phyloP scores from a whole-genome alignment of 2,113 vertebrate species.

The Tylochromis polylepis region DNA sequence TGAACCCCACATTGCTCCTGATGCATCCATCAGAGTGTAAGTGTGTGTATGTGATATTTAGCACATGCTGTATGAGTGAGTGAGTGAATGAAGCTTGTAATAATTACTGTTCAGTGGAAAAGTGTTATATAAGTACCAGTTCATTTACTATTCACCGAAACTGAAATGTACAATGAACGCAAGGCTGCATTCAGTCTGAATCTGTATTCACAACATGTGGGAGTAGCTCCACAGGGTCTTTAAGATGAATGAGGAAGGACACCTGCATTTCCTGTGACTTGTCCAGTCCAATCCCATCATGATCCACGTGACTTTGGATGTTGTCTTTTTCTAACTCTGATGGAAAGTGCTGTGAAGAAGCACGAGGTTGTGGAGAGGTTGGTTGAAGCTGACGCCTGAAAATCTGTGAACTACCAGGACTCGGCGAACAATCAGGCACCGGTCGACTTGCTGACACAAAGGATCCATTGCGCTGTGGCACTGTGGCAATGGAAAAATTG shows the following conservation, averaged over 20 bases:
- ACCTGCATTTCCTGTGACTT: conserved; percentile 29
- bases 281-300: background rate
- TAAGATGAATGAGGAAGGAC: conserved; percentile 54
- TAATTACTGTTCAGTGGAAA: background rate
- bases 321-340: background rate
- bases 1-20: background rate
- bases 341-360: conserved; percentile 1
- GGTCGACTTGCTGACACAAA: background rate
- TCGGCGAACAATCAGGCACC: conserved; percentile 1
- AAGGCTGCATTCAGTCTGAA: conserved; percentile 30
- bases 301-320: background rate
- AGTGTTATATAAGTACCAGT: background rate
- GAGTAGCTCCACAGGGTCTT: conserved; percentile 48
- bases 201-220: conserved; percentile 49
- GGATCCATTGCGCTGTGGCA: conserved; percentile 26
- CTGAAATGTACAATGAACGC: background rate
- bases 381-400: background rate
- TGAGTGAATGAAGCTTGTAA: background rate
- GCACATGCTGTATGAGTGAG: background rate
- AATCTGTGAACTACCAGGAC: background rate
- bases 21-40: background rate
- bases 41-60: background rate
- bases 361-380: background rate
- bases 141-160: background rate
- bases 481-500: conserved; percentile 42